Conservation (phyloP, 2,888 invertebrate species). For the Callinectes sapidus region DNA sequence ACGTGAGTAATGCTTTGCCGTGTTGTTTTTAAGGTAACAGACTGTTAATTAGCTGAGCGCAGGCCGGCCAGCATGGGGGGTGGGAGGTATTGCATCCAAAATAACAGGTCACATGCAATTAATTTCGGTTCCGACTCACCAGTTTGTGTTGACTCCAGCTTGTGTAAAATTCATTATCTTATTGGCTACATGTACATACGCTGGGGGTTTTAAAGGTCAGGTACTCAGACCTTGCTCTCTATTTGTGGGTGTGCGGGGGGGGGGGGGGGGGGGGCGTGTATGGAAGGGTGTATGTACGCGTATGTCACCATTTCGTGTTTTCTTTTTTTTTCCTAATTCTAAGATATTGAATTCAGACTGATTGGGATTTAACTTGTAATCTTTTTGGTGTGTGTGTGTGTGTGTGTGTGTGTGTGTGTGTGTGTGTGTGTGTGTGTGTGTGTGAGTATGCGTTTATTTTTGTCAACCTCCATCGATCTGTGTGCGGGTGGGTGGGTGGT, state of each 20-base stretch:
- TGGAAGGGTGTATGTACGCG: neutral
- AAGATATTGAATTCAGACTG: too few relatives aligned
- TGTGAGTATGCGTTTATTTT: too few relatives aligned
- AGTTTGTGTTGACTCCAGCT: neutral
- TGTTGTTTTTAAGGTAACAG: neutral
- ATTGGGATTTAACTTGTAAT: too few relatives aligned
- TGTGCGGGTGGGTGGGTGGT: too few relatives aligned
- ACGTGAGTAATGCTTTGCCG: neutral
- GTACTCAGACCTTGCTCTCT: neutral
- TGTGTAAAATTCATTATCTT: constrained; percentile 7
- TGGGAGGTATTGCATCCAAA: neutral
- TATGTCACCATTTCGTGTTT: too few relatives aligned
- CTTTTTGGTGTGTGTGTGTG: too few relatives aligned
- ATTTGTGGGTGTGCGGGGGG: neutral
- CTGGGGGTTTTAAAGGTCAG: neutral
- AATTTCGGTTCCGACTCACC: neutral
- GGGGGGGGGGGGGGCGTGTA: neutral
- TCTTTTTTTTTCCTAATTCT: too few relatives aligned
- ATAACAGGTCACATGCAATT: constrained; percentile 8
- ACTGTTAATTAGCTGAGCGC: constrained; percentile 20
- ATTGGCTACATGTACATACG: neutral
- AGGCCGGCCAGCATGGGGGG: neutral
- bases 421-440: too few relatives aligned
- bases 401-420: too few relatives aligned
- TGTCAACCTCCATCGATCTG: too few relatives aligned